These are phyloP conservation scores for Ptilorrhoa leucosticta DNA, from an alignment of 2,113 vertebrate species.

Conservation along the genomic window DNA sequence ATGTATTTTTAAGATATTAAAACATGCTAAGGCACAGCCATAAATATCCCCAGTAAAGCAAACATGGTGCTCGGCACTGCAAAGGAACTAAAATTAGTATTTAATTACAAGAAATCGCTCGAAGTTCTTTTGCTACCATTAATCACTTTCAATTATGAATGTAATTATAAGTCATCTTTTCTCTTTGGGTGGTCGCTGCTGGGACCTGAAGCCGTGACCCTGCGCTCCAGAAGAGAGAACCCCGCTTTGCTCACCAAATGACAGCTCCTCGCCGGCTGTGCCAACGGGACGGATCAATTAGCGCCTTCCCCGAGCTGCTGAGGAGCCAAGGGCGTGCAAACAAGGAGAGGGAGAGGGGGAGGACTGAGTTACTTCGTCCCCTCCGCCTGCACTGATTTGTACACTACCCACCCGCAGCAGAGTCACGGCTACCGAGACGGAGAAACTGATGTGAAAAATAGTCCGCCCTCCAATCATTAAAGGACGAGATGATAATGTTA, in stretches of 20 bases:
- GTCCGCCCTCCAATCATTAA: not conserved
- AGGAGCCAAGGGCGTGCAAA: not conserved
- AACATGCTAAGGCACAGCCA: slow-evolving; percentile 15
- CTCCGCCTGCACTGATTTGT: fast-evolving
- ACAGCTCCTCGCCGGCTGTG: fast-evolving
- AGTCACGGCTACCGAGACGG: not conserved
- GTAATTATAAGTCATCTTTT: slow-evolving; percentile 65
- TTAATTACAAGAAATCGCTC: slow-evolving; percentile 69
- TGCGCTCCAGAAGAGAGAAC: not conserved
- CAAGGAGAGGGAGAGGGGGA: not conserved
- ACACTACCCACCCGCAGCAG: not conserved
- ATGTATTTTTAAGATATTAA: slow-evolving; percentile 45
- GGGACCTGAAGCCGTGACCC: slow-evolving; percentile 17
- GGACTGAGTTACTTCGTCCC: not conserved
- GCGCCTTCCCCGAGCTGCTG: not conserved
- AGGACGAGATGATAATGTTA: not conserved
- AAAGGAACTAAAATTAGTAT: slow-evolving; percentile 68
- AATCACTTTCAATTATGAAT: slow-evolving; percentile 67
- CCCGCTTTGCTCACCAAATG: not conserved
- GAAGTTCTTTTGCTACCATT: slow-evolving; percentile 69
- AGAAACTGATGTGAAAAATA: not conserved
- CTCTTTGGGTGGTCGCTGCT: slow-evolving; percentile 64
- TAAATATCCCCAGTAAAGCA: slow-evolving; percentile 67
- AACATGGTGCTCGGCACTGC: slow-evolving; percentile 51
- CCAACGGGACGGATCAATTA: not conserved